These are phyloP conservation scores for Luehdorfia chinensis DNA, from an alignment of 1,140 invertebrate genomes.

Conservation along the genomic window DNA sequence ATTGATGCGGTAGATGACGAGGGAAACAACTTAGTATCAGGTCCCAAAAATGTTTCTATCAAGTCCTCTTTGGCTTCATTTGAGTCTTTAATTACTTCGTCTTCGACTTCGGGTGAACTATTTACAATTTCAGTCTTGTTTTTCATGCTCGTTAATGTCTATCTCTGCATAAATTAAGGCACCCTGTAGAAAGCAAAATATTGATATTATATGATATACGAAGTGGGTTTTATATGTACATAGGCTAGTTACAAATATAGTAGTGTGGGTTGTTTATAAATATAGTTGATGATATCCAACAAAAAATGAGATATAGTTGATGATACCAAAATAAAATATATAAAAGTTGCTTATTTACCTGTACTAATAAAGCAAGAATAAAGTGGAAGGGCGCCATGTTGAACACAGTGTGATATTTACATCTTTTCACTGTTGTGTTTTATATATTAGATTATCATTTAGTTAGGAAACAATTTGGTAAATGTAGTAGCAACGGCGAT, in stretches of 20 bases:
- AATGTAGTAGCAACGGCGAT: conserved; percentile 18
- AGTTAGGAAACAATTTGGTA: conserved; percentile 35
- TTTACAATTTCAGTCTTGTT: conserved; percentile 18
- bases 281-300: too few species aligned
- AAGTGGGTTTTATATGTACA: too few species aligned
- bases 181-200: conserved; percentile 35
- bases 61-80: conserved; percentile 36
- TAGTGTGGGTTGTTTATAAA: too few species aligned
- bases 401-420: conserved; percentile 27
- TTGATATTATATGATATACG: too few species aligned
- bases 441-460: conserved; percentile 47
- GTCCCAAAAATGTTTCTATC: conserved; percentile 36
- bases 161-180: conserved; percentile 27
- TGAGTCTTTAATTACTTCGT: conserved; percentile 29
- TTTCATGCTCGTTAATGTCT: conserved; percentile 19
- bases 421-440: conserved; percentile 24
- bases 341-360: conserved; percentile 39
- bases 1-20: conserved; percentile 49
- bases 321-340: too few species aligned
- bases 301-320: too few species aligned
- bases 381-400: conserved; percentile 50
- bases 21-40: conserved; percentile 33
- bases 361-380: conserved; percentile 44
- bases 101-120: conserved; percentile 21
- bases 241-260: too few species aligned